Evolutionary conservation across 2,888 invertebrate genomes (phyloP).

Genomic region (Notocelia uddmanniana): DNA sequence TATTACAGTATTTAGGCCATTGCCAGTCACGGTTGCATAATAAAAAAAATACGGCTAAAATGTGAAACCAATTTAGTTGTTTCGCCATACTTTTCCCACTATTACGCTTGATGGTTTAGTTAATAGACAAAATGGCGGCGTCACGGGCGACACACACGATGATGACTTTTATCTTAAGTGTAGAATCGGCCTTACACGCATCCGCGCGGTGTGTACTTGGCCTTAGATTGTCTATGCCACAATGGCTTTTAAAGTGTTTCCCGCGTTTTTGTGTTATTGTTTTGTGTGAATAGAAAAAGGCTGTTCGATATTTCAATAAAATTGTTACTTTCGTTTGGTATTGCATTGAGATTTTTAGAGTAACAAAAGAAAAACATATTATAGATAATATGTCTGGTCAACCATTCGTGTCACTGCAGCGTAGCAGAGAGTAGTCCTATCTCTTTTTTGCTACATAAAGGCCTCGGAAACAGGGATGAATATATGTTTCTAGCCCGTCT

Average conservation of each 20-base stretch:
- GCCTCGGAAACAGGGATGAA: background rate
- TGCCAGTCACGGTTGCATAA: conserved; percentile 51
- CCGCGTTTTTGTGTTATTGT: conserved; percentile 32
- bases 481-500: background rate
- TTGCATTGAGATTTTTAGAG: background rate
- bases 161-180: conserved; percentile 78
- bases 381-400: background rate
- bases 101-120: conserved; percentile 67
- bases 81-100: conserved; percentile 77
- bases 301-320: background rate
- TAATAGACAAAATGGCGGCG: conserved; percentile 79
- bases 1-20: conserved; percentile 31
- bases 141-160: conserved; percentile 80
- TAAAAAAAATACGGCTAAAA: conserved; percentile 58
- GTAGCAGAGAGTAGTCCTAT: background rate
- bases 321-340: conserved; percentile 10
- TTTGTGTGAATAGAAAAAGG: conserved; percentile 17
- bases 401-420: background rate
- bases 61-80: conserved; percentile 66
- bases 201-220: conserved; percentile 67
- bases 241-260: conserved; percentile 43
- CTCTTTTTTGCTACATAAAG: background rate
- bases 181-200: conserved; percentile 80
- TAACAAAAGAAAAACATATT: background rate
- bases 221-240: conserved; percentile 56